These are phyloP conservation scores for Hesperophylax magnus DNA, from an alignment of 1,140 invertebrate genomes.

Conservation along the genomic window DNA sequence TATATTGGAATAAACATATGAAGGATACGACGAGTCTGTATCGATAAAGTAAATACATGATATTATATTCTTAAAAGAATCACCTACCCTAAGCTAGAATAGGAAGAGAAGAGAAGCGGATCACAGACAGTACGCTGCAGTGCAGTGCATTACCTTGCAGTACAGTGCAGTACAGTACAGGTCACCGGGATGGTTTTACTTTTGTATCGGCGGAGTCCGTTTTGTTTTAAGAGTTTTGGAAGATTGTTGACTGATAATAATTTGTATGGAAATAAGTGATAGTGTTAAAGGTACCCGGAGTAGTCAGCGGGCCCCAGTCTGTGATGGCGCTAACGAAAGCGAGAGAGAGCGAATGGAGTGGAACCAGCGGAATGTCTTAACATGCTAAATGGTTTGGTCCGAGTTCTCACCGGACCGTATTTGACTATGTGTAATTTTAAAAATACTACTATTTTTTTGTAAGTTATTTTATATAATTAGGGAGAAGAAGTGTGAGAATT, in stretches of 20 bases:
- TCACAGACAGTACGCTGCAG: constrained; percentile 16
- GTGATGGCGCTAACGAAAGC: constrained; percentile 9
- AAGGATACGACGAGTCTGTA: constrained; percentile 56
- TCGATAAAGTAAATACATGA: constrained; percentile 57
- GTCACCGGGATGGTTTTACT: constrained; percentile 22
- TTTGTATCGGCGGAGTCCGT: constrained; percentile 31
- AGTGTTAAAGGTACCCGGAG: constrained; percentile 7
- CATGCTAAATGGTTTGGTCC: constrained; percentile 41
- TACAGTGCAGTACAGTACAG: not conserved
- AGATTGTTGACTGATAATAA: constrained; percentile 49
- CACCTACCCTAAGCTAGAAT: constrained; percentile 48
- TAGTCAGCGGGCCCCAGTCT: not conserved
- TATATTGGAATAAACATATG: constrained; percentile 59
- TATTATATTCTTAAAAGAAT: constrained; percentile 58
- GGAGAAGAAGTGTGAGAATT: constrained; percentile 53
- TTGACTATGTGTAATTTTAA: constrained; percentile 56
- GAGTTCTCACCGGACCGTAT: constrained; percentile 49
- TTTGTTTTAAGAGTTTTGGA: constrained; percentile 38
- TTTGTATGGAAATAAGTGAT: constrained; percentile 39
- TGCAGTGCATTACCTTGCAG: no score
- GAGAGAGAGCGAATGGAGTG: constrained; percentile 21
- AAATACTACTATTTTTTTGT: constrained; percentile 58
- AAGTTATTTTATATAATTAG: constrained; percentile 57
- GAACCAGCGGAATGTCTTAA: constrained; percentile 26
- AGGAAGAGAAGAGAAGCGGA: constrained; percentile 29